Evolutionary conservation across 2,797 vertebrate genomes (phyloP).

Genomic region (Argentina silus): DNA sequence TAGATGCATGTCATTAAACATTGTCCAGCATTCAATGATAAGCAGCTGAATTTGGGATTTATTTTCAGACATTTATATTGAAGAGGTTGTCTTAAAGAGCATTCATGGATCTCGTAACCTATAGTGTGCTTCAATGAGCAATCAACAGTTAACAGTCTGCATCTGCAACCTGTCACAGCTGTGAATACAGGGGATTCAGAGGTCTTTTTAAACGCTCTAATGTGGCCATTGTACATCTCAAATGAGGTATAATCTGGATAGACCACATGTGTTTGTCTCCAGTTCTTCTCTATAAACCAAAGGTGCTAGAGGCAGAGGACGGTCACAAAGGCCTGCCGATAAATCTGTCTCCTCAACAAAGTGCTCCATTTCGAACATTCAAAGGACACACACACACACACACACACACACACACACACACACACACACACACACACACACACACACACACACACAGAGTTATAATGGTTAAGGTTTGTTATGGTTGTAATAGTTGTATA

Average conservation of each 20-base stretch:
- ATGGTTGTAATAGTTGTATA: too few relatives aligned
- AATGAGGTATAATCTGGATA: slow-evolving; percentile 71
- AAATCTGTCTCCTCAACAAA: slow-evolving; percentile 75
- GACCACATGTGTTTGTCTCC: slow-evolving; percentile 69
- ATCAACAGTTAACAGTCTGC: slow-evolving; percentile 45
- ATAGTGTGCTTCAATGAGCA: slow-evolving; percentile 30
- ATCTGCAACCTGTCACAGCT: slow-evolving; percentile 59
- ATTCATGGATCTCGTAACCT: slow-evolving; percentile 42
- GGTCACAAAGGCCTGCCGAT: slow-evolving; percentile 70
- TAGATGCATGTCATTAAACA: slow-evolving; percentile 76
- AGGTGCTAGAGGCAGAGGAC: slow-evolving; percentile 50
- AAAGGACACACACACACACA: slow-evolving; percentile 36
- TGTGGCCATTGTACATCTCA: slow-evolving; percentile 63
- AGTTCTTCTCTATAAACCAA: slow-evolving; percentile 53
- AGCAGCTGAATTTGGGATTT: slow-evolving; percentile 57
- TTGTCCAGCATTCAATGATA: slow-evolving; percentile 47
- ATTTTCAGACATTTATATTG: slow-evolving; percentile 41
- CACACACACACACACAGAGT: neutral
- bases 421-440: too few relatives aligned
- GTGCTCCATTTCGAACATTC: slow-evolving; percentile 35
- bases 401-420: neutral
- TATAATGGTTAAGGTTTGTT: too few relatives aligned
- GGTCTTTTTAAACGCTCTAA: slow-evolving; percentile 57
- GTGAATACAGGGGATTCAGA: slow-evolving; percentile 44
- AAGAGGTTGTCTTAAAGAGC: slow-evolving; percentile 23